These are phyloP conservation scores for Coronaproctus castanopsis DNA, from an alignment of 2,888 invertebrate genomes.

Conservation along the genomic window DNA sequence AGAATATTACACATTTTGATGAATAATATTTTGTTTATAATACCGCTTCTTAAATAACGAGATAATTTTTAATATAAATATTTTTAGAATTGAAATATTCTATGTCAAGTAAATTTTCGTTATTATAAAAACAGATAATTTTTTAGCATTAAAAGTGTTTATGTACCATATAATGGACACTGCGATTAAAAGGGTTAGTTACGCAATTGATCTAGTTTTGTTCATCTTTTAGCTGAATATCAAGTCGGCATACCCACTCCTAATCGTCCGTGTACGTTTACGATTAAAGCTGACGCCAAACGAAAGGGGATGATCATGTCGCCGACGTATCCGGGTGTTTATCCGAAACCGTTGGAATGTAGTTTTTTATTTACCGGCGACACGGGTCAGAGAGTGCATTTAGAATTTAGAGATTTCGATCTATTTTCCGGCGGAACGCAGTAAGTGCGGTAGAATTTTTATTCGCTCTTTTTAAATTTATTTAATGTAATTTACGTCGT, in stretches of 20 bases:
- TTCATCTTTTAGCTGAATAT: constrained; percentile 63
- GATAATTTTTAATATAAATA: too few relatives aligned
- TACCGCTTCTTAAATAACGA: too few relatives aligned
- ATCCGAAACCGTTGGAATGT: constrained; percentile 89
- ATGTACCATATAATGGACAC: too few relatives aligned
- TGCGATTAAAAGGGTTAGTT: too few relatives aligned
- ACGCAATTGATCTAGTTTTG: background rate
- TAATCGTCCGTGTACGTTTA: constrained; percentile 70
- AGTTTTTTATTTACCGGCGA: constrained; percentile 81
- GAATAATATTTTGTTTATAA: too few relatives aligned
- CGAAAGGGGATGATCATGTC: constrained; percentile 75
- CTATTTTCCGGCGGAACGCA: constrained; percentile 95
- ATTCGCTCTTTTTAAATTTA: too few relatives aligned
- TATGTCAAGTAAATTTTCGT: too few relatives aligned
- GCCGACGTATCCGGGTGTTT: constrained; percentile 96
- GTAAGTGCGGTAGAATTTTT: constrained; percentile 59
- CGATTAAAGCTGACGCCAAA: constrained; percentile 48
- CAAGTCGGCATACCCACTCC: constrained; percentile 76
- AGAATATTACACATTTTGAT: too few relatives aligned
- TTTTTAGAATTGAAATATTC: too few relatives aligned
- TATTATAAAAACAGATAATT: too few relatives aligned
- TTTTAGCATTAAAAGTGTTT: too few relatives aligned
- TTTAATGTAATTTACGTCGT: background rate
- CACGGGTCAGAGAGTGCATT: constrained; percentile 71
- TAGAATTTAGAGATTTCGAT: constrained; percentile 95